Evolutionary conservation across 1,140 invertebrate genomes (phyloP).

Genomic region (Zaprionus taronus): DNA sequence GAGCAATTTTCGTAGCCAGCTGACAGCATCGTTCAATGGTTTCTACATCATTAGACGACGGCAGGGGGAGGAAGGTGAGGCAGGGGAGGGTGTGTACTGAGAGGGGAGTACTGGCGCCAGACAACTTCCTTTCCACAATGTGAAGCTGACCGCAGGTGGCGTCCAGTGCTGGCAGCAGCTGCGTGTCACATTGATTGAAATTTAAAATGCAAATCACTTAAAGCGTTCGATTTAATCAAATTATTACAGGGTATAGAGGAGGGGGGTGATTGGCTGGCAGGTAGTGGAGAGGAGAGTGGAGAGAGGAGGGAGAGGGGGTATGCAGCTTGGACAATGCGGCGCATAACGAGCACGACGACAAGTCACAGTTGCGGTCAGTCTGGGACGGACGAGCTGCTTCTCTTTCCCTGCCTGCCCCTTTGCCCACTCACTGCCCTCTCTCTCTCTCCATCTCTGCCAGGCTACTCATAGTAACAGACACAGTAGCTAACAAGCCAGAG

Average conservation of each 20-base stretch:
- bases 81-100: not conserved
- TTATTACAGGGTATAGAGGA: conserved; percentile 60
- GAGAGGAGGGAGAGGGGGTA: too few species aligned
- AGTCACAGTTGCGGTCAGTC: conserved; percentile 71
- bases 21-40: conserved; percentile 19
- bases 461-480: not conserved
- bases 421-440: not conserved
- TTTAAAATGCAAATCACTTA: conserved; percentile 83
- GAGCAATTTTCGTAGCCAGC: conserved; percentile 49
- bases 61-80: not conserved
- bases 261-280: not conserved
- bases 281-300: too few species aligned
- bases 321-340: not conserved
- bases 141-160: not conserved
- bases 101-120: conserved; percentile 16
- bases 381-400: not conserved
- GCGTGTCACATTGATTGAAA: conserved; percentile 78
- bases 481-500: too few species aligned
- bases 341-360: conserved; percentile 42
- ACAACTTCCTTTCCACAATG: conserved; percentile 25
- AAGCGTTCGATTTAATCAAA: conserved; percentile 82
- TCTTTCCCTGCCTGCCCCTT: not conserved
- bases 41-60: conserved; percentile 52
- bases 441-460: not conserved
- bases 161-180: conserved; percentile 10